Evolutionary conservation across 1,140 invertebrate species (phyloP).

Genomic region (Physella acuta): DNA sequence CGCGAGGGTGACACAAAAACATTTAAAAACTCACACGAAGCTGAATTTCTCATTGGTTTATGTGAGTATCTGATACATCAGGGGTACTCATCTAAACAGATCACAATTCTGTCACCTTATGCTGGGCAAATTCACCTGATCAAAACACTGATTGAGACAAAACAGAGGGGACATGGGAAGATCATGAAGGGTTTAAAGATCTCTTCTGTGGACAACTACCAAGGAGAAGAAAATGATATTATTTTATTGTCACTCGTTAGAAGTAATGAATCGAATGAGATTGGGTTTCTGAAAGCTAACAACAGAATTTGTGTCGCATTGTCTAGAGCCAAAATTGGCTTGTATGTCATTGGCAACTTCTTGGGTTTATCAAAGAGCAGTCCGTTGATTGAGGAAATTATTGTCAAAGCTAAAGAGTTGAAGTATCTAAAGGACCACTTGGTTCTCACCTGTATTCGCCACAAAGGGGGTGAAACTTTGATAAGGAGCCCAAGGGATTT

Average conservation of each 20-base stretch:
- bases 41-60: conserved; percentile 41
- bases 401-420: conserved; percentile 20
- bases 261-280: conserved; percentile 67
- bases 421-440: conserved; percentile 13
- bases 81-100: conserved; percentile 50
- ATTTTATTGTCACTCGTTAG: conserved; percentile 81
- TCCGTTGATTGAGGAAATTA: conserved; percentile 24
- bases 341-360: conserved; percentile 73
- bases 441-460: conserved; percentile 19
- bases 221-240: conserved; percentile 82
- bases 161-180: conserved; percentile 32
- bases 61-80: conserved; percentile 54
- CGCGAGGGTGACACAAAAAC: conserved; percentile 48
- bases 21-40: conserved; percentile 53
- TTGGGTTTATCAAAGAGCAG: conserved; percentile 27
- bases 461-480: neutral
- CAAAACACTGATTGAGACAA: conserved; percentile 37
- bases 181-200: conserved; percentile 46
- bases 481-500: conserved; percentile 46
- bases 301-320: conserved; percentile 84
- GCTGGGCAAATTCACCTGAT: conserved; percentile 50
- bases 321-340: conserved; percentile 76
- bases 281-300: conserved; percentile 75
- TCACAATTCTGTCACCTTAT: conserved; percentile 58
- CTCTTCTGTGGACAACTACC: conserved; percentile 69